Percentiles rank a stretch among this genome's conserved stretches.
phyloP scores from a whole-genome alignment of 2,797 vertebrate genomes.

The Pangasius djambal region DNA sequence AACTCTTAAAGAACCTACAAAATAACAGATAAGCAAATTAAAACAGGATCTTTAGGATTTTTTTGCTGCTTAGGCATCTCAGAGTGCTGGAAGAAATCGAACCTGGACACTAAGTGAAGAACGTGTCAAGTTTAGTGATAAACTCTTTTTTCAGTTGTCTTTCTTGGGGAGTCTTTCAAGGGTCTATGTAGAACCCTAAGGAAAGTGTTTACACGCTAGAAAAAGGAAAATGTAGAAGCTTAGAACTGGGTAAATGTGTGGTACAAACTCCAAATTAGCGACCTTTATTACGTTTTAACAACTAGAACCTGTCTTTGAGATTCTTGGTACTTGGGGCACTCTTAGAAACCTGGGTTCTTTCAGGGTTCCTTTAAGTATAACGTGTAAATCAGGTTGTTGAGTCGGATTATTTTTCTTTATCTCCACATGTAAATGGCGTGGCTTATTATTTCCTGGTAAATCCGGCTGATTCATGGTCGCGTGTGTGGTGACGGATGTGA shows the following conservation, averaged over 20 bases:
- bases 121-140: neutral
- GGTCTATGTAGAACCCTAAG: neutral
- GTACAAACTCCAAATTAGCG: neutral
- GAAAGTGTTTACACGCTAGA: neutral
- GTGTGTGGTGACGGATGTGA: neutral
- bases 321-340: neutral
- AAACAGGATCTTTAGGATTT: neutral
- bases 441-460: neutral
- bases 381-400: neutral
- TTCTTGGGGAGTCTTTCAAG: neutral
- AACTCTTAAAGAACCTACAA: neutral
- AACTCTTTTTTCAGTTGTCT: neutral
- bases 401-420: neutral
- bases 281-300: neutral
- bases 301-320: neutral
- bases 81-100: neutral
- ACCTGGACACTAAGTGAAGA: neutral
- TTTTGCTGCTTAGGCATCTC: neutral
- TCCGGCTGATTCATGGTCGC: neutral
- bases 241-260: neutral
- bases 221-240: neutral
- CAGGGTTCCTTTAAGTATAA: neutral
- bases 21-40: neutral
- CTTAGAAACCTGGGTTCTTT: neutral
- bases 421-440: neutral